Evolutionary conservation across 2,797 vertebrate genomes (phyloP).

Genomic region (Dendrocincla fuliginosa): DNA sequence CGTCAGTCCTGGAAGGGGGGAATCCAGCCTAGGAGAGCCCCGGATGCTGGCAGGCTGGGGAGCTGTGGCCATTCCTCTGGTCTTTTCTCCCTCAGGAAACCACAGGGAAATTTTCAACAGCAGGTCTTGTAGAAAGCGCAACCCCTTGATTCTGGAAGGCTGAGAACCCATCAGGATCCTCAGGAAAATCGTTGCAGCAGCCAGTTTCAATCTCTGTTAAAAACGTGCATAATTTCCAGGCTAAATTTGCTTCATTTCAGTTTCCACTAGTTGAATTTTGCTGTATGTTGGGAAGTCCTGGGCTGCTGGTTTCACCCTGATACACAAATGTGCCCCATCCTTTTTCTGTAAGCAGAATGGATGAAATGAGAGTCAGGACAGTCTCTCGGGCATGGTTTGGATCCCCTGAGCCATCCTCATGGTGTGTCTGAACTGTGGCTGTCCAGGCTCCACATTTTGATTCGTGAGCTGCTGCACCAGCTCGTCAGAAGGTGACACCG

Average conservation of each 20-base stretch:
- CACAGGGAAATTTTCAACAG: not conserved
- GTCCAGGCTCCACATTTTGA: accelerated
- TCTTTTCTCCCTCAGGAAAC: not conserved
- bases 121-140: not conserved
- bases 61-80: not conserved
- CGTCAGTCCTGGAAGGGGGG: not conserved
- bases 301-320: not conserved
- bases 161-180: not conserved
- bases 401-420: not conserved
- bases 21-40: not conserved
- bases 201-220: not conserved
- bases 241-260: not conserved
- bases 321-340: not conserved
- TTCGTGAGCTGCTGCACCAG: not conserved
- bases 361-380: accelerated
- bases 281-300: not conserved
- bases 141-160: not conserved
- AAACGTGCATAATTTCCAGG: accelerated
- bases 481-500: not conserved
- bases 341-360: not conserved
- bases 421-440: not conserved
- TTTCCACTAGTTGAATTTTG: not conserved
- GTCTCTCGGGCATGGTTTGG: not conserved
- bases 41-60: not conserved
- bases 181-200: not conserved